A percentile compares a stretch with the other conserved stretches of the same genome.
Evolutionary conservation across 2,888 invertebrate genomes (phyloP).

Genomic region (Drosophila melanosoma): DNA sequence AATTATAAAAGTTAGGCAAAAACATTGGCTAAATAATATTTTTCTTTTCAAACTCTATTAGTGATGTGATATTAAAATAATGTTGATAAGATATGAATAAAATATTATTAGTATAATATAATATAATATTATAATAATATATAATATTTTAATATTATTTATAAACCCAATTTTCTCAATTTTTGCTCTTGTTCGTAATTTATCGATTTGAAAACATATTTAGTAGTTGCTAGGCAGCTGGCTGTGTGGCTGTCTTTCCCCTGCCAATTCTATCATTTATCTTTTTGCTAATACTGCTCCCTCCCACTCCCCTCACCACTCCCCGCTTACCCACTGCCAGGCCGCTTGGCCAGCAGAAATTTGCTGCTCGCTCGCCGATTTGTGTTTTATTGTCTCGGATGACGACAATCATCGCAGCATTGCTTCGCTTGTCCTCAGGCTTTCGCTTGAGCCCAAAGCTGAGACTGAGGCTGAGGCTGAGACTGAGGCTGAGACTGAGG

Average conservation of each 20-base stretch:
- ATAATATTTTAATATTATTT: too few species aligned
- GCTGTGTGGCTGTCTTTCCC: not conserved
- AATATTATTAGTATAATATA: too few species aligned
- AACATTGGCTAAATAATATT: not conserved
- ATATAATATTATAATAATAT: too few species aligned
- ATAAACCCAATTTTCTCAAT: not conserved
- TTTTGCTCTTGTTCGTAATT: not conserved
- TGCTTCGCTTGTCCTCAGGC: constrained; percentile 3
- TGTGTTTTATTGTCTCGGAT: constrained; percentile 51
- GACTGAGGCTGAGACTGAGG: too few species aligned
- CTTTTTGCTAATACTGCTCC: constrained; percentile 1
- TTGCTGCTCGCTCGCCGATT: constrained; percentile 33
- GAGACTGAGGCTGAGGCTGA: constrained; percentile 9
- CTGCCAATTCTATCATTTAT: constrained; percentile 18
- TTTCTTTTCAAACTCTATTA: not conserved
- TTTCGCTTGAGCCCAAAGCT: constrained; percentile 2
- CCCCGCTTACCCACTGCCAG: not conserved
- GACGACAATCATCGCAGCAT: constrained; percentile 38
- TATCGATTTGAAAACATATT: not conserved
- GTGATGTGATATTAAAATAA: too few species aligned
- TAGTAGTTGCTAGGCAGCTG: constrained; percentile 1
- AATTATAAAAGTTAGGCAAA: not conserved
- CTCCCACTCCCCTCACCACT: too few species aligned
- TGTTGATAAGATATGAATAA: not conserved
- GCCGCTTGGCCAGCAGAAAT: not conserved